A percentile compares a stretch with the other conserved stretches of the same genome.
Conservation (phyloP, 2,113 vertebrate genomes). For the Peromyscus polionotus region DNA sequence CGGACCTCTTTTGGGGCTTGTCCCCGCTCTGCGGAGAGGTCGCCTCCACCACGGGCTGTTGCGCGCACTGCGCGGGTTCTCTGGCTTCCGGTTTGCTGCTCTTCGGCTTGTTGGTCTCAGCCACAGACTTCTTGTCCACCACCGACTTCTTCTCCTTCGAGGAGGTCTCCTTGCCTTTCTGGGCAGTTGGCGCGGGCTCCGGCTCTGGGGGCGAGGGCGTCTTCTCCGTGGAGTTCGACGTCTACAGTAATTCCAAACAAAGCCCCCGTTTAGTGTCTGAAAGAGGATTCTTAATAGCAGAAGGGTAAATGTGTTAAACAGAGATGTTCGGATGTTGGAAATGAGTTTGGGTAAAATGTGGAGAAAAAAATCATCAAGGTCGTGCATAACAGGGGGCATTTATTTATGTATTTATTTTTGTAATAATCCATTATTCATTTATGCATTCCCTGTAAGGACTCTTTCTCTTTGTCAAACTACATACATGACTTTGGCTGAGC, state of each 20-base stretch:
- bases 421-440: not conserved
- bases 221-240: conserved; percentile 83
- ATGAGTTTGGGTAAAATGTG: not conserved
- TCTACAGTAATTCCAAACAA: conserved; percentile 84
- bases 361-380: not conserved
- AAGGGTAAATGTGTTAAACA: not conserved
- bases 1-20: conserved; percentile 81
- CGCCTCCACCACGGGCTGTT: conserved; percentile 6
- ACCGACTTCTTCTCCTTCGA: conserved; percentile 81
- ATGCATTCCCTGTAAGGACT: not conserved
- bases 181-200: conserved; percentile 73
- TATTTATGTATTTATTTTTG: not conserved
- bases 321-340: not conserved
- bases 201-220: conserved; percentile 68
- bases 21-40: conserved; percentile 86
- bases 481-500: not conserved
- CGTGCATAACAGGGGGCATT: not conserved
- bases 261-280: conserved; percentile 53
- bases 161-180: conserved; percentile 88
- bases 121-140: conserved; percentile 67
- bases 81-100: conserved; percentile 80
- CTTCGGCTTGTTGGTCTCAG: conserved; percentile 80
- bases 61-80: conserved; percentile 74
- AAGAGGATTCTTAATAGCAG: not conserved
- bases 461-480: not conserved